phyloP scores from a whole-genome alignment of 1,140 invertebrate genomes.

The Drosophila willistoni region DNA sequence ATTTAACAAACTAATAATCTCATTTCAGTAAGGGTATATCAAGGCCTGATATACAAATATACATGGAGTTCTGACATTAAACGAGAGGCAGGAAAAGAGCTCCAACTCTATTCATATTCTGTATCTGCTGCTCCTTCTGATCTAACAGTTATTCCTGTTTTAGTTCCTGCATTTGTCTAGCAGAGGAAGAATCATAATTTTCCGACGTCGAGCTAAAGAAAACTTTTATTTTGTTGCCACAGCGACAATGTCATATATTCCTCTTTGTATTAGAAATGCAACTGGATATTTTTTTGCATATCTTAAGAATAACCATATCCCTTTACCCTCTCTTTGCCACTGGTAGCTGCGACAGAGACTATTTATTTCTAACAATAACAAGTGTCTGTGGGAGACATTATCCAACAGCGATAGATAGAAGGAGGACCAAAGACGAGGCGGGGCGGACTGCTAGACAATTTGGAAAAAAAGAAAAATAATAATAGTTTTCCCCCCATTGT shows the following conservation, averaged over 20 bases:
- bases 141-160: conserved; percentile 11
- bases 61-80: conserved; percentile 14
- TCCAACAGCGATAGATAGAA: conserved; percentile 21
- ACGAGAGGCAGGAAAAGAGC: conserved; percentile 22
- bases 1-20: not conserved
- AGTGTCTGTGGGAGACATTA: conserved; percentile 45
- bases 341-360: conserved; percentile 45
- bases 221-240: conserved; percentile 12
- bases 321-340: not conserved
- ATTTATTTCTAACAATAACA: conserved; percentile 62
- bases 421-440: too few species aligned
- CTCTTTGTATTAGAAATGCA: conserved; percentile 41
- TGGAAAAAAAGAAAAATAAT: not conserved
- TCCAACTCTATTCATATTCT: conserved; percentile 6
- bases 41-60: conserved; percentile 16
- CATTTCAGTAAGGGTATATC: not conserved
- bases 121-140: not conserved
- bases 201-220: conserved; percentile 54
- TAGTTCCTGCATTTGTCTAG: conserved; percentile 53
- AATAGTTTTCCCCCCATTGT: conserved; percentile 21
- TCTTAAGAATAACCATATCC: conserved; percentile 57
- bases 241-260: not conserved
- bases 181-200: conserved; percentile 71
- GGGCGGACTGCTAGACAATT: not conserved
- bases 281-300: conserved; percentile 71